A percentile compares a stretch with the other conserved stretches of the same genome.
Conservation (phyloP, 2,797 vertebrate genomes). For the Sebastes trivittatus region DNA sequence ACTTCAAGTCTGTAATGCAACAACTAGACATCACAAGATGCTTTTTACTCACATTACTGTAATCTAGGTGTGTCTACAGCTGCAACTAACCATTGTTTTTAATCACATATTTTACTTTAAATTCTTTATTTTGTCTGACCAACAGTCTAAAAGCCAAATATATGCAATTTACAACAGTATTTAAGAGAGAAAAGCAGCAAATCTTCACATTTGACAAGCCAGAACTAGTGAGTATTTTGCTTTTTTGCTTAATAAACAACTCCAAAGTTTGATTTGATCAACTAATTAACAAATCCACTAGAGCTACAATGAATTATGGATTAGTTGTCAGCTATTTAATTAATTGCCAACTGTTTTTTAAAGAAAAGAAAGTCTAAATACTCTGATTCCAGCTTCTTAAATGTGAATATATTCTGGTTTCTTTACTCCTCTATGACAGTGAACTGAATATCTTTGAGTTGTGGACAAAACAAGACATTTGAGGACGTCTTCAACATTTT, state of each 20-base stretch:
- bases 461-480: too few species aligned
- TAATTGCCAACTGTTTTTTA: rapidly evolving
- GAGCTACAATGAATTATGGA: too few species aligned
- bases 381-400: too few species aligned
- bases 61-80: not conserved
- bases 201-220: not conserved
- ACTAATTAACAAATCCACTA: not conserved
- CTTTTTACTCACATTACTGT: not conserved
- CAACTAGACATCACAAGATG: not conserved
- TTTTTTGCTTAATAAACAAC: not conserved
- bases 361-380: too few species aligned
- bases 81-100: not conserved
- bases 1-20: not conserved
- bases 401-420: too few species aligned
- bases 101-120: not conserved
- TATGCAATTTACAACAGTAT: not conserved
- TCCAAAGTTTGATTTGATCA: not conserved
- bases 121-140: not conserved
- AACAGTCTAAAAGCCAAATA: not conserved
- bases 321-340: too few species aligned
- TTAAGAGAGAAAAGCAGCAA: not conserved
- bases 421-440: too few species aligned
- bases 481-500: too few species aligned
- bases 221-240: not conserved
- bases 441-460: too few species aligned